These are phyloP conservation scores for Bombus difficillimus DNA, from an alignment of 1,140 invertebrate genomes.

Conservation along the genomic window DNA sequence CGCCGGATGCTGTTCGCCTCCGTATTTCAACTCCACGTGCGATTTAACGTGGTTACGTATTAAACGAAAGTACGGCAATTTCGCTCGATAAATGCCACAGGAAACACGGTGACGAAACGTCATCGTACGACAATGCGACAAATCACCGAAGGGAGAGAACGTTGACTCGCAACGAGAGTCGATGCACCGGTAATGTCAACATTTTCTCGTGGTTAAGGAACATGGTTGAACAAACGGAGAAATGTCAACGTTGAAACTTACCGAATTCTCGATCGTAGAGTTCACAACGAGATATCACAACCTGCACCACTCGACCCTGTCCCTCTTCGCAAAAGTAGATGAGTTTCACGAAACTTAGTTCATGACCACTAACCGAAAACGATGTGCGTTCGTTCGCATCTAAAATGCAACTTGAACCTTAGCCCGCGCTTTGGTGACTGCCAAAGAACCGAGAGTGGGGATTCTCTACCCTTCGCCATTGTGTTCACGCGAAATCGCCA, in stretches of 20 bases:
- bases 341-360: constrained; percentile 63
- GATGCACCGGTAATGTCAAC: neutral
- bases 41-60: neutral
- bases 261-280: constrained; percentile 41
- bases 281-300: constrained; percentile 47
- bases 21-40: constrained; percentile 42
- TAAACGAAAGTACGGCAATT: constrained; percentile 4
- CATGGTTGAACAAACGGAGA: neutral
- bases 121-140: neutral
- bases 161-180: neutral
- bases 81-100: neutral
- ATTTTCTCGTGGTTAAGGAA: neutral
- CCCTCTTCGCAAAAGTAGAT: neutral
- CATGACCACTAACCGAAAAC: constrained; percentile 72
- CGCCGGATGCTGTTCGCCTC: constrained; percentile 14
- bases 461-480: neutral
- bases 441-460: constrained; percentile 38
- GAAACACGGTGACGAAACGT: neutral
- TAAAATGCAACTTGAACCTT: constrained; percentile 81
- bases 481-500: neutral
- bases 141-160: neutral
- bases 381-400: constrained; percentile 80
- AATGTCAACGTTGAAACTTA: constrained; percentile 46
- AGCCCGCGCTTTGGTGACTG: constrained; percentile 76
- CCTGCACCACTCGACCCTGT: constrained; percentile 43